Conservation (phyloP, 2,888 invertebrate genomes). For the Acanthosepion esculentum region DNA sequence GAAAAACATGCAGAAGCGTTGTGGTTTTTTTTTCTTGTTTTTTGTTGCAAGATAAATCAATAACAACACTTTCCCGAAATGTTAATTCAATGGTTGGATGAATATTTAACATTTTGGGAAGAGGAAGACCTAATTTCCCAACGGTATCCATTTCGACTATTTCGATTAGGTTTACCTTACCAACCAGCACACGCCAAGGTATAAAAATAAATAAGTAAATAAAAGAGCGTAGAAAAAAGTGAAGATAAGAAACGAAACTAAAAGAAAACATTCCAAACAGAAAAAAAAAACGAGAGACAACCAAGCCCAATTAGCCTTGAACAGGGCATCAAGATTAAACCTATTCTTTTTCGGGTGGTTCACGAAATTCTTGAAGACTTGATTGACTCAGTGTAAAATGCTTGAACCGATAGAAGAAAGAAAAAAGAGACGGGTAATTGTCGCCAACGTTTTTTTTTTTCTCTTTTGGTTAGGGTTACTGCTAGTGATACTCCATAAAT, state of each 20-base stretch:
- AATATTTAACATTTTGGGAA: neutral
- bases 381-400: neutral
- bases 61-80: constrained; percentile 8
- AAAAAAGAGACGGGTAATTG: too few species aligned
- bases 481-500: too few species aligned
- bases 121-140: neutral
- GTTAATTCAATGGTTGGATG: constrained; percentile 33
- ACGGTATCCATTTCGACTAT: neutral
- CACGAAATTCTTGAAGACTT: neutral
- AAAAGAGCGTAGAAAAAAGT: neutral
- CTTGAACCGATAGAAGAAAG: neutral
- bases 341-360: neutral
- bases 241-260: neutral
- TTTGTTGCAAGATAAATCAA: neutral
- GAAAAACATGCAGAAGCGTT: neutral
- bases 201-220: neutral
- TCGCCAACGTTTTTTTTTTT: too few species aligned
- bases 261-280: neutral
- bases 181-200: neutral
- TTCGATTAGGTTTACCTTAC: neutral
- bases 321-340: neutral
- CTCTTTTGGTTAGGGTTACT: too few species aligned
- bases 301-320: constrained; percentile 2
- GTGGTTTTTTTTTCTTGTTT: neutral
- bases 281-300: neutral